phyloP scores from a whole-genome alignment of 2,888 invertebrate genomes.

The Aphodius granarius region DNA sequence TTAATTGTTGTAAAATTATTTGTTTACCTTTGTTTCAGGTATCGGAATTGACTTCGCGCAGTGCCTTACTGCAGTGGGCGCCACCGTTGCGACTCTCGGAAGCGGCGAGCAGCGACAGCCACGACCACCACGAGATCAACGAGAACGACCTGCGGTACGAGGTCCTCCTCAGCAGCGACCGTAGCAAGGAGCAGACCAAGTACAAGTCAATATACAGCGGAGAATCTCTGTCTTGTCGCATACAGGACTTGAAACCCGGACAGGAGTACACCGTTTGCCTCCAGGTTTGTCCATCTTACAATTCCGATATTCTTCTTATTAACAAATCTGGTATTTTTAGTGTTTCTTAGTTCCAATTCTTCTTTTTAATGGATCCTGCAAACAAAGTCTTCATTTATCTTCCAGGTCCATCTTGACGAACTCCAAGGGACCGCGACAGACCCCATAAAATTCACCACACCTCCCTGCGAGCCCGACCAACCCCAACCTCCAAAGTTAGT shows the following conservation, averaged over 20 bases:
- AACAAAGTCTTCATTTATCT: background rate
- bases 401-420: constrained; percentile 68
- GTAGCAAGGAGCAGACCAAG: constrained; percentile 73
- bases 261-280: constrained; percentile 83
- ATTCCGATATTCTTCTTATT: no score
- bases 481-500: constrained; percentile 73
- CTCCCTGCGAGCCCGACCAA: constrained; percentile 77
- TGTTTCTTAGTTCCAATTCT: no score
- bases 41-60: constrained; percentile 79
- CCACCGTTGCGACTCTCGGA: constrained; percentile 61
- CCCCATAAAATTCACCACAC: constrained; percentile 78
- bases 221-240: constrained; percentile 73
- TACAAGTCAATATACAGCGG: constrained; percentile 85
- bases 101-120: constrained; percentile 54
- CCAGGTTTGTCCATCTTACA: constrained; percentile 51
- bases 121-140: constrained; percentile 56
- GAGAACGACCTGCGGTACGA: constrained; percentile 77
- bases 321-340: no score
- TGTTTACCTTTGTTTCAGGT: constrained; percentile 58
- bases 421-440: constrained; percentile 75
- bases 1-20: no score
- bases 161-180: constrained; percentile 77
- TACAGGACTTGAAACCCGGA: constrained; percentile 85
- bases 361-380: no score
- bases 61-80: constrained; percentile 84